A percentile compares a stretch with the other conserved stretches of the same genome.
Conservation (phyloP, 2,888 invertebrate genomes). For the Drosophila limbata region DNA sequence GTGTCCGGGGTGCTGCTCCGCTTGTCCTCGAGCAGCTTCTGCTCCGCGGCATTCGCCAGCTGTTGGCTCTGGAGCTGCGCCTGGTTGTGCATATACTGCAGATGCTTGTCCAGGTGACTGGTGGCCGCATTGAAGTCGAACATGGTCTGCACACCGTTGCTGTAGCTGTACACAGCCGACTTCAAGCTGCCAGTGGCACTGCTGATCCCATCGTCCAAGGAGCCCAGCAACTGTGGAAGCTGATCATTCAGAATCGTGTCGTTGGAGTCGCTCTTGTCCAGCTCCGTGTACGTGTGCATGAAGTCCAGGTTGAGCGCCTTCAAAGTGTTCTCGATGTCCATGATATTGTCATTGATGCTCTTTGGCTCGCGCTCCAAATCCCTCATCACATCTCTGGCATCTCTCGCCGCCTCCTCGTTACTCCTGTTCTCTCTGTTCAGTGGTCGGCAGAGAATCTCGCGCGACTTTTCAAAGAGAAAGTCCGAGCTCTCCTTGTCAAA, state of each 20-base stretch:
- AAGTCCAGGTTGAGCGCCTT: constrained; percentile 85
- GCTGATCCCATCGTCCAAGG: constrained; percentile 83
- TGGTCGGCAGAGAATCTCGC: constrained; percentile 89
- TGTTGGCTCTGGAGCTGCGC: constrained; percentile 65
- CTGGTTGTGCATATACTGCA: constrained; percentile 82
- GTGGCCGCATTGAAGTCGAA: constrained; percentile 84
- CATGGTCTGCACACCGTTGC: constrained; percentile 82
- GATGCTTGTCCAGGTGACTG: constrained; percentile 84
- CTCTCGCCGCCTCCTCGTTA: constrained; percentile 29
- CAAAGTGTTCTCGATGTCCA: constrained; percentile 85
- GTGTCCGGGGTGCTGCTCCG: constrained; percentile 85
- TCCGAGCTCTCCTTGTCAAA: constrained; percentile 91
- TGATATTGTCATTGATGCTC: constrained; percentile 84
- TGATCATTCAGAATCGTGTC: constrained; percentile 85
- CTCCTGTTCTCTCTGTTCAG: constrained; percentile 73
- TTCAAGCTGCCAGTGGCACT: constrained; percentile 83
- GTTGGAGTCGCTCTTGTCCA: constrained; percentile 85
- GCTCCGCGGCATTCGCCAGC: constrained; percentile 49
- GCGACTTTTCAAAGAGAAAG: constrained; percentile 90
- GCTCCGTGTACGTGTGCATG: constrained; percentile 85
- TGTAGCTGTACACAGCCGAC: constrained; percentile 83
- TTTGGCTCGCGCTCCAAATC: constrained; percentile 63
- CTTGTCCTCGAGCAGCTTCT: constrained; percentile 83
- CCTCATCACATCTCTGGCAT: neutral
- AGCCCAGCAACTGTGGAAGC: constrained; percentile 79